Evolutionary conservation across 2,888 invertebrate species (phyloP), one percentile per base, ranked within the genome.

Genomic region (Morpho achilles): DNA sequence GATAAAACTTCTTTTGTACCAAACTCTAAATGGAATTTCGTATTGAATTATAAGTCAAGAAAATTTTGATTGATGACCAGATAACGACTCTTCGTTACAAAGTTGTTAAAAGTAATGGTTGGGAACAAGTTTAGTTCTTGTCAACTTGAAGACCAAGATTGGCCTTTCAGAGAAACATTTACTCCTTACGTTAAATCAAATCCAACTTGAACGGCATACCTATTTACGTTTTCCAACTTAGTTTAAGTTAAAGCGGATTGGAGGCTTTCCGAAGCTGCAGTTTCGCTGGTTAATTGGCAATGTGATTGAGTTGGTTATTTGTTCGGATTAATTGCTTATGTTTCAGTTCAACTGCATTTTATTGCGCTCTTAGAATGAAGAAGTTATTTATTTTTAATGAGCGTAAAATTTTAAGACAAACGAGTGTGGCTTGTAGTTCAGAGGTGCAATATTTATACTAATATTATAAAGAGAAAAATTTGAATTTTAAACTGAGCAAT

Each of bases 201-300:
- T 59, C 50, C 55, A 62, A 59, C 59, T 57, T 59, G 45, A 53
- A 50, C 44, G 49, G 32, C 42, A 43, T 55, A 50, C 16, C 50
- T 62, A 56, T 62, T 64, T 64, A 56, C 54, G 57, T 62, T 56
- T 51, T 53, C 50, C 53, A 60, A 61, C 54, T 63, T 10, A 39
- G 16, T 51, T 32, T 40, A 46, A 59, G 55, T 59, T 56, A 43
- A 42, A 39, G 53, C 46, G 53, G 40, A 53, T 22, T 53, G 53
- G 40, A 39, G 45, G 22, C 39, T 32, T 46, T 40, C 40, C 53
- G 46, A 53, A 53, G 46, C 53, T 41, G 41, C 53, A 46, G 53
- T 52, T 52, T 44, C 2, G 52, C 40, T 16, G 46, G 46, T 40
- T 53, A 53, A 53, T 53, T 53, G 52, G 45, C 52, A 52, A 52